Base-by-base conservation (phyloP, 2,888 invertebrate species). In the Protophormia terraenovae region DNA sequence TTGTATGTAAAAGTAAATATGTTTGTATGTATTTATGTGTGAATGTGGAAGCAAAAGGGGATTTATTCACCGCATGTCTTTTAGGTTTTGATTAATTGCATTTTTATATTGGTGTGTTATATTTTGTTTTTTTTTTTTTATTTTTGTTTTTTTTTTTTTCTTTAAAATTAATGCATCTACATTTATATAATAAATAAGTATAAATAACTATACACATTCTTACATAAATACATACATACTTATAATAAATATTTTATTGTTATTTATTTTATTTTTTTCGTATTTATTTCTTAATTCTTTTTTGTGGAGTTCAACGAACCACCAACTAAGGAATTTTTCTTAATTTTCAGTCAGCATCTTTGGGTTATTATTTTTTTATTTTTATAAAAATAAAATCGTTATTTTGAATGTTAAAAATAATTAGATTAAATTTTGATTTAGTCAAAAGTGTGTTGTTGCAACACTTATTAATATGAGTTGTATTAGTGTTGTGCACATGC, bases 61-160 rank as follows among this genome's bases (percentile, higher is more conserved):
- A 85, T 82, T 85, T 85, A 75, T 85, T 62, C 55, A 71, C 85
- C 82, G 78, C 85, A 79, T 82, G 82, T 82, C 85, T 85, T 85
- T 85, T 86, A 81, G 84, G 84, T 72, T 86, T 80, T 87, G 87
- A 87, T 87, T 87, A 87, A 87, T 87, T 87, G 87, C 87, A 87
- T 83, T 87, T 87, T 87, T 87, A 86, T 87, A 87, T 84, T 83
- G 84, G 80, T 80, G 66, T 79, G 71, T 79, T 55, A 45, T 53
- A 27, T n/a, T 81, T 67, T 72, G 64, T 71, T 76, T 84, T 69
- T 76, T 75, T 79, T 58, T 38, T n/a, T 81, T 67, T 72, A 64
- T 71, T 76, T 84, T 69, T 76, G 71, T 79, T 58, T 79, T 19
- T 81, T 67, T 79, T 19, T 81, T 78, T 62, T 81, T 82, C 71